Base-by-base conservation (phyloP, 35 echinoderm and acorn worm species). In the Nesometra sesokonis region DNA sequence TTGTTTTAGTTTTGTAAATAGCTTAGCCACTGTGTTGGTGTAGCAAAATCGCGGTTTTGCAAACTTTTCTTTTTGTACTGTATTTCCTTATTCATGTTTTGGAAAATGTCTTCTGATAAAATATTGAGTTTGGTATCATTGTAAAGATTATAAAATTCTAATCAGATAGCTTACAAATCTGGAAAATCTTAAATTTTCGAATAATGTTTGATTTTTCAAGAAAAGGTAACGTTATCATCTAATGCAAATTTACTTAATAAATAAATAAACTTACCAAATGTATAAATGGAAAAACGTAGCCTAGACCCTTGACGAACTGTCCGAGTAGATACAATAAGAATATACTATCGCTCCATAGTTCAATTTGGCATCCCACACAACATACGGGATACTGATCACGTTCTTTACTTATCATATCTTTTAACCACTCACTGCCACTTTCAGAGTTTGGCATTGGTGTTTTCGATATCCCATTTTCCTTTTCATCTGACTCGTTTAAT, bases 251-350 rank as follows among this genome's bases (percentile, higher is more conserved):
- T 43, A 7, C 5, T 15, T 4, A 43, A 43, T 43, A 43, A 4
- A 7, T 43, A 43, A 43, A 43, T 43, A 82, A 17, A 92, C 95
- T 98, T 77, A 98, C 95, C 85, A 98, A 85, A 87, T 98, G 95
- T 32, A 98, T 92, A 57, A 94, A 98, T 8, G 95, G 95, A 84
- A 98, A 98, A 15, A 98, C 95, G 57, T 98, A 98, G n/a, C 95
- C 95, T 30, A 92, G 86, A 78, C 87, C 95, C 86, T 98, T 98
- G 11, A 91, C 32, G 67, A 98, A 88, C 82, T 90, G 89, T 35
- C 89, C 92, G 32, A 94, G 37, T 78, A 98, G 86, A 33, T 86
- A 94, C 0, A 98, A 52, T 32, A 94, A 34, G 40, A 91, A 97
- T 7, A 98, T 52, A 4, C 87, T 80, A 77, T 98, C 92, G 0